Evolutionary conservation across 2,113 vertebrate genomes (phyloP).

Genomic region (Rhea pennata): DNA sequence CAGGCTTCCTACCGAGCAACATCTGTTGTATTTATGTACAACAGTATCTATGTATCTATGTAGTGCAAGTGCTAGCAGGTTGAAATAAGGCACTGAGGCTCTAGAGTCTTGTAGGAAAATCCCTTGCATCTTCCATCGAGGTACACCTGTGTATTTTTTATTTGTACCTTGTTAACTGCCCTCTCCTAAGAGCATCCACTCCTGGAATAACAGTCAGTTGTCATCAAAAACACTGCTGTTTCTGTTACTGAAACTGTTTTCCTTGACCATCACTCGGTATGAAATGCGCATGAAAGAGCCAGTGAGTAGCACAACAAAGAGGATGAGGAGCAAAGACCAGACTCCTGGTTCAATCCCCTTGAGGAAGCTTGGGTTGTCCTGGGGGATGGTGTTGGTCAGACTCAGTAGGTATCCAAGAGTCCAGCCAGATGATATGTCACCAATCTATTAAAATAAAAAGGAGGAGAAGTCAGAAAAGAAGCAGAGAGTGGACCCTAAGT

Average conservation of each 20-base stretch:
- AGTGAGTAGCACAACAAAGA: constrained; percentile 43
- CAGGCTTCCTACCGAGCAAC: background rate
- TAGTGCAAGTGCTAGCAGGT: background rate
- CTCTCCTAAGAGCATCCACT: background rate
- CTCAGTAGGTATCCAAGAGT: constrained; percentile 58
- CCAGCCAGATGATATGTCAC: constrained; percentile 20
- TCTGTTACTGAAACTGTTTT: constrained; percentile 43
- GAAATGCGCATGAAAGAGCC: constrained; percentile 63
- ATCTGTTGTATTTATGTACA: background rate
- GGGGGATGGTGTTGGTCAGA: background rate
- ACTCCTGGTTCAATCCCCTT: constrained; percentile 51
- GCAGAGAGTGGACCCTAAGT: background rate
- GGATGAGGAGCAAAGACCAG: constrained; percentile 61
- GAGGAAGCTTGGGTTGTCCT: constrained; percentile 27
- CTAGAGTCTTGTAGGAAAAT: background rate
- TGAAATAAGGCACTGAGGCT: background rate
- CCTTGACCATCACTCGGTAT: constrained; percentile 39
- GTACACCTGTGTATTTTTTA: background rate
- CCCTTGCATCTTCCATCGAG: background rate
- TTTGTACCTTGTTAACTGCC: background rate
- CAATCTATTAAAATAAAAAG: constrained; percentile 3
- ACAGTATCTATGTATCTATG: background rate
- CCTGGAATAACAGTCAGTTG: background rate
- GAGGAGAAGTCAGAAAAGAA: background rate
- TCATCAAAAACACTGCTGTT: constrained; percentile 48